Base-by-base conservation (phyloP, 1,140 invertebrate species). In the Sesamia nonagrioides region DNA sequence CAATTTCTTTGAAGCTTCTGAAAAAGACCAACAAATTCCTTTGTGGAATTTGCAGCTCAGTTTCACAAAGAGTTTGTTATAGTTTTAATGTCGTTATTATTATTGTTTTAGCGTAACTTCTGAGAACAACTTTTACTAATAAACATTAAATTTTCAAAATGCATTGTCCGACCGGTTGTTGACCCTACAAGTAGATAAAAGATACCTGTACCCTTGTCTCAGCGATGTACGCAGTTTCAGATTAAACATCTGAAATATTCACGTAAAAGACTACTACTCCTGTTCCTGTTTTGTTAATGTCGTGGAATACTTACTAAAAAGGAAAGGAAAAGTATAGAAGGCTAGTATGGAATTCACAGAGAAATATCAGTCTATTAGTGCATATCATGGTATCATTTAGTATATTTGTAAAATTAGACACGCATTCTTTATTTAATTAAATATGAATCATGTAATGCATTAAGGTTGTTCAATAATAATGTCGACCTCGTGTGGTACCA, bases 1-100 rank as follows among this genome's bases (percentile, higher is more conserved):
- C 52, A 78, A 85, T 83, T 85, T 81, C 73, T 73, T 77, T 50
- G 21, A 45, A 68, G 40, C 33, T 77, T 74, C 56, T n/a, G 54
- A 63, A 37, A 72, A 76, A 69, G 78, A 63, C 68, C 21, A 74
- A 75, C 77, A 52, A 63, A 66, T 48, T 45, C 33, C 42, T 63
- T 79, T 76, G 56, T 79, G 50, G 73, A 73, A 77, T 76, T 72
- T 71, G 48, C 42, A 73, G 40, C 71, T 54, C 54, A 75, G 9
- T 61, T 78, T 6, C 27, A 27, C 54, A 78, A 73, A 66, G 77
- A 77, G 68, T 76, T 27, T 27, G 1, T 27, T 27, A 27, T 3
- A 27, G 27, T 27, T 27, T 1, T 27, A 27, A 27, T 27, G 76
- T 75, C 52, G 15, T 76, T 73, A 66, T 78, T 77, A 77, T 82